Percentiles rank a stretch among this genome's conserved stretches.
phyloP scores from a whole-genome alignment of 2,797 vertebrate species.

The Lithobates pipiens region DNA sequence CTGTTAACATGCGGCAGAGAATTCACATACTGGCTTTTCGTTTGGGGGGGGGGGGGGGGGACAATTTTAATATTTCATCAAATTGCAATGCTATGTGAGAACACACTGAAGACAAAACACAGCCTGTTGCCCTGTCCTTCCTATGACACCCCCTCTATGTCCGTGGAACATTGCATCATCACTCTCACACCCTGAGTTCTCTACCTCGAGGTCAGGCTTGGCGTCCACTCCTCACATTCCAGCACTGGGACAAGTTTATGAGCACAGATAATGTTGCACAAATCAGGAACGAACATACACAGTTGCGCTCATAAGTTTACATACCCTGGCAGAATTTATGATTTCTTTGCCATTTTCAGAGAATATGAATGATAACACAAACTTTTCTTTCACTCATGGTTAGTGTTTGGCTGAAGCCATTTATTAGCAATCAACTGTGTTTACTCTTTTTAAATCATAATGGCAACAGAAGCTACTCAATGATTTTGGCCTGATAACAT shows the following conservation, averaged over 20 bases:
- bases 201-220: neutral
- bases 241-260: neutral
- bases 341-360: no score
- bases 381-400: no score
- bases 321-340: no score
- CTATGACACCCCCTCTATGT: neutral
- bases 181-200: neutral
- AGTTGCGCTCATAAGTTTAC: no score
- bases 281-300: neutral
- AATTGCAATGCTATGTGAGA: neutral
- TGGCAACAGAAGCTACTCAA: no score
- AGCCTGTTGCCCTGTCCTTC: neutral
- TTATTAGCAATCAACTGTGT: no score
- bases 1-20: neutral
- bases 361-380: no score
- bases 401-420: no score
- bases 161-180: neutral
- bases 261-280: neutral
- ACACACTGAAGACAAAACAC: neutral
- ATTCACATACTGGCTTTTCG: neutral
- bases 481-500: no score
- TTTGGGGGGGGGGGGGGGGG: neutral
- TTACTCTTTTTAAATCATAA: no score
- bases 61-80: neutral
- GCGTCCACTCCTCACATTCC: neutral